A percentile compares a stretch with the other conserved stretches of the same genome.
phyloP scores from a whole-genome alignment of 2,888 invertebrate genomes.

The Neoascia interrupta region DNA sequence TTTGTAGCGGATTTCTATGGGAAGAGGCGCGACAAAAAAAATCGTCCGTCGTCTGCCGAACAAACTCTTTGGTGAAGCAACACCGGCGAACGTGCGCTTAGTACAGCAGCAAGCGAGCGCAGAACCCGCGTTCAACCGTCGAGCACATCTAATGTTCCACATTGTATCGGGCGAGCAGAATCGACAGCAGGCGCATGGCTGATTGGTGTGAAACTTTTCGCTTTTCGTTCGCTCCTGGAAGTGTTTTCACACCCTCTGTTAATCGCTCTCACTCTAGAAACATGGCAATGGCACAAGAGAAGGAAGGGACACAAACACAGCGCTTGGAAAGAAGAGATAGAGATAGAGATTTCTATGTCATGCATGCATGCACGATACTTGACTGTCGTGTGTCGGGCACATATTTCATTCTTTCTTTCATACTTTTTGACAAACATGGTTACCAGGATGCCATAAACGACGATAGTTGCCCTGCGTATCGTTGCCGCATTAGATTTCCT shows the following conservation, averaged over 20 bases:
- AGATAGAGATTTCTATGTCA: background rate
- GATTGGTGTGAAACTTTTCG: conserved; percentile 16
- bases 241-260: background rate
- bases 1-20: conserved; percentile 21
- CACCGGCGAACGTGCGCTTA: too few species aligned
- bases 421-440: conserved; percentile 79
- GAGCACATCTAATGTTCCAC: conserved; percentile 78
- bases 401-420: conserved; percentile 75
- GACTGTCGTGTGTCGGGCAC: too few species aligned
- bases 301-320: background rate
- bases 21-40: conserved; percentile 11
- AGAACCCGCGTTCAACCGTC: conserved; percentile 77
- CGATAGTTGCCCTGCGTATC: conserved; percentile 60
- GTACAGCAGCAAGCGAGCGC: background rate
- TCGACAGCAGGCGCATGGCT: conserved; percentile 8
- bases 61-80: too few species aligned
- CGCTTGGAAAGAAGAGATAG: background rate
- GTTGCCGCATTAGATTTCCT: conserved; percentile 75
- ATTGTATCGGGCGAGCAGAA: conserved; percentile 76
- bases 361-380: conserved; percentile 12
- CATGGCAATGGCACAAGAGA: background rate
- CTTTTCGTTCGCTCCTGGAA: conserved; percentile 33
- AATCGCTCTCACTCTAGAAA: conserved; percentile 61
- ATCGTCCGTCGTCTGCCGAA: background rate
- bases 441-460: conserved; percentile 78